A percentile compares a stretch with the other conserved stretches of the same genome.
Evolutionary conservation across 2,797 vertebrate genomes (phyloP).

Genomic region (Fistularia commersonii): DNA sequence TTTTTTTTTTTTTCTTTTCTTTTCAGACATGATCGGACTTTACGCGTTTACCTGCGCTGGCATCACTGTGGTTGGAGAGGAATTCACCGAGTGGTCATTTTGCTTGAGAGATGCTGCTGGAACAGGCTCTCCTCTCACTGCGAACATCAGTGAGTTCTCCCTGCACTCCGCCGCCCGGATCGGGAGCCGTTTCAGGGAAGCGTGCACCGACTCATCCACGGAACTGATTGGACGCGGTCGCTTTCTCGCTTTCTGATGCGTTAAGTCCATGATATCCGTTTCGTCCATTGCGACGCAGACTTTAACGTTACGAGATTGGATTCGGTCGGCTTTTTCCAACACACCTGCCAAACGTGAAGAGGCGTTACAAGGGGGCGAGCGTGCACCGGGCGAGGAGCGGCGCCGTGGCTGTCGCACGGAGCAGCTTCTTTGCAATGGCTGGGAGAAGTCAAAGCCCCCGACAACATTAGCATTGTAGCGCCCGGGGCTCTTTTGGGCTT

Average conservation of each 20-base stretch:
- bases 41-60: constrained; percentile 83
- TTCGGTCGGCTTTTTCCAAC: constrained; percentile 9
- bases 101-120: constrained; percentile 81
- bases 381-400: constrained; percentile 34
- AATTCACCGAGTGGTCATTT: constrained; percentile 79
- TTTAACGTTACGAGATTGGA: constrained; percentile 28
- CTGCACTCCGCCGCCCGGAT: constrained; percentile 80
- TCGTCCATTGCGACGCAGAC: constrained; percentile 73
- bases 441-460: constrained; percentile 77
- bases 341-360: constrained; percentile 39
- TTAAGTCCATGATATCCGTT: constrained; percentile 77
- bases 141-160: constrained; percentile 82
- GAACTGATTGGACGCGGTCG: constrained; percentile 72
- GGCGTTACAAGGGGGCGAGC: constrained; percentile 25
- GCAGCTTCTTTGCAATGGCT: constrained; percentile 68
- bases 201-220: constrained; percentile 66
- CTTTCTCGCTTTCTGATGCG: constrained; percentile 74
- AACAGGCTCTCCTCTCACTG: constrained; percentile 84
- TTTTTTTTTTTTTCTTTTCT: not conserved
- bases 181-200: constrained; percentile 86
- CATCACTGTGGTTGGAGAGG: constrained; percentile 86
- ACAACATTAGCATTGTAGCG: constrained; percentile 72
- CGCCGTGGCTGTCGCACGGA: constrained; percentile 64
- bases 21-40: constrained; percentile 14
- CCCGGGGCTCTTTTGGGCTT: constrained; percentile 56